Evolutionary conservation across 2,888 invertebrate genomes (phyloP), one percentile per base, ranked within the genome.

Genomic region (Catocala nupta): DNA sequence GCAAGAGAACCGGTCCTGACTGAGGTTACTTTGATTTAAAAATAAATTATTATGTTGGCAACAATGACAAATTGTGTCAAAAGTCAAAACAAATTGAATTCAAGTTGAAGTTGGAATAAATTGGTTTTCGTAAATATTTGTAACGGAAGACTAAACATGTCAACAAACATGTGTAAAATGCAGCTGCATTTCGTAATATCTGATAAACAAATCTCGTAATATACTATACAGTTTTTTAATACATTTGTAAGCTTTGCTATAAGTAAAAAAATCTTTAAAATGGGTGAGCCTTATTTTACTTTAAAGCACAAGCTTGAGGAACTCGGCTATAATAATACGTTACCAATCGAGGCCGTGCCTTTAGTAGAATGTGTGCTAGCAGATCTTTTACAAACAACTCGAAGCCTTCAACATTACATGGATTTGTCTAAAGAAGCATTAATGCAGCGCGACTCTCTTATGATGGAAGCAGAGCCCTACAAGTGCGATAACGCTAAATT

Each of bases 321-420:
- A 65, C 95, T 98, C 69, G 98, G 98, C 1, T 98, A 98, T 84
- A 95, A 95, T 50, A 97, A 98, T 81, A 93, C 96, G 1, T 92
- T 98, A 68, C 96, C 96, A 0, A 88, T 96, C 11, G 97, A 98
- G 69, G 96, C 97, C 50, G 94, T 98, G 47, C 96, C 97, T 44
- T 90, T 99, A 70, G 97, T 98, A 72, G 97, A 97, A 89, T 96
- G 96, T 82, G 88, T 99, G 63, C 92, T 98, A 58, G 96, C 96
- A 50, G 98, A 99, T 90, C 95, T 98, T 63, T 94, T 98, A 66
- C 97, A 97, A 85, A 98, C 98, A 8, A 98, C 98, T n/a, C 96
- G 97, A 75, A 98, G 97, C 82, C 93, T 98, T 59, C 96, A 97
- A 82, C 97, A 98, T 90, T 96, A 97, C 70, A 98, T 98, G 95